Percentiles rank a stretch among this genome's conserved stretches.
phyloP scores from a whole-genome alignment of 2,888 invertebrate species.

The Pemphredon lugubris region DNA sequence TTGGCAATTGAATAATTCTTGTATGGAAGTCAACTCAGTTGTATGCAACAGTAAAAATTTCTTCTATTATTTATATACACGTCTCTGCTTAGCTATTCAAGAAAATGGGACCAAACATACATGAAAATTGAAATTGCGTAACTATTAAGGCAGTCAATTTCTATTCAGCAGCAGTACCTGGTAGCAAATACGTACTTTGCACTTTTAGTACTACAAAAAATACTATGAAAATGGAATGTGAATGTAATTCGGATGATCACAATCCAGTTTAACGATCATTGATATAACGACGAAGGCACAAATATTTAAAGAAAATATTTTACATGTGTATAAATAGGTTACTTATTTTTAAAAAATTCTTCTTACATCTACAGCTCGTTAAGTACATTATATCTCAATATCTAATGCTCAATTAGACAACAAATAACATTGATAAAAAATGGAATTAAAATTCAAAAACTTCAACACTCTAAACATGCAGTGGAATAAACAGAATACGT shows the following conservation, averaged over 20 bases:
- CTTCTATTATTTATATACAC: constrained; percentile 20
- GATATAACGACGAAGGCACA: constrained; percentile 45
- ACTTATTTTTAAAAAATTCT: constrained; percentile 33
- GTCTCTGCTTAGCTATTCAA: constrained; percentile 30
- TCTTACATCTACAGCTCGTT: constrained; percentile 52
- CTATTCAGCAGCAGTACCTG: constrained; percentile 5
- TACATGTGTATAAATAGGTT: constrained; percentile 54
- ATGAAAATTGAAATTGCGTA: constrained; percentile 20
- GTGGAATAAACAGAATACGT: constrained; percentile 61
- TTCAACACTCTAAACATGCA: constrained; percentile 77
- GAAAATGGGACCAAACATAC: constrained; percentile 25
- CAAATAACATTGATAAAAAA: constrained; percentile 76
- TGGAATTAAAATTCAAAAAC: constrained; percentile 79
- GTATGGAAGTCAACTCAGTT: constrained; percentile 7
- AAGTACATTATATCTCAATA: constrained; percentile 63
- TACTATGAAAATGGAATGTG: constrained; percentile 39
- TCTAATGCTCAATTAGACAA: constrained; percentile 71
- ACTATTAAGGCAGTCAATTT: constrained; percentile 31
- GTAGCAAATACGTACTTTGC: constrained; percentile 14
- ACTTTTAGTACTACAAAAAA: constrained; percentile 33
- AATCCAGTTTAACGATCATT: constrained; percentile 33
- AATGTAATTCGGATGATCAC: constrained; percentile 28
- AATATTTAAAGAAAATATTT: constrained; percentile 49
- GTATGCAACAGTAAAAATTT: constrained; percentile 1
- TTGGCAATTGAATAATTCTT: constrained; percentile 9